Evolutionary conservation across 2,113 vertebrate genomes (phyloP).

Genomic region (rat (Rattus norvegicus)): GRCr8 NC_086032.1:52310501-52311000

Average conservation of each 20-base stretch:
- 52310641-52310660: neutral
- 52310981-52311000: too few relatives aligned
- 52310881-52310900: too few relatives aligned
- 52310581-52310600: neutral
- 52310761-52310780: neutral
- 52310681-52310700: neutral
- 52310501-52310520: neutral
- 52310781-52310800: neutral
- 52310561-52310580: neutral
- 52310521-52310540: neutral
- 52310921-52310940: too few relatives aligned
- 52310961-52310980: too few relatives aligned
- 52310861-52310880: too few relatives aligned
- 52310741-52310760: neutral
- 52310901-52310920: too few relatives aligned
- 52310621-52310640: neutral
- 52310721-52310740: neutral
- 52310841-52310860: neutral
- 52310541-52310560: neutral
- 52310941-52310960: too few relatives aligned
- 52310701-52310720: neutral
- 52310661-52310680: neutral
- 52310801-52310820: neutral
- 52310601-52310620: neutral
- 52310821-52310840: neutral